Base-by-base conservation (phyloP, 2,797 vertebrate genomes). In the Miichthys miiuy region DNA sequence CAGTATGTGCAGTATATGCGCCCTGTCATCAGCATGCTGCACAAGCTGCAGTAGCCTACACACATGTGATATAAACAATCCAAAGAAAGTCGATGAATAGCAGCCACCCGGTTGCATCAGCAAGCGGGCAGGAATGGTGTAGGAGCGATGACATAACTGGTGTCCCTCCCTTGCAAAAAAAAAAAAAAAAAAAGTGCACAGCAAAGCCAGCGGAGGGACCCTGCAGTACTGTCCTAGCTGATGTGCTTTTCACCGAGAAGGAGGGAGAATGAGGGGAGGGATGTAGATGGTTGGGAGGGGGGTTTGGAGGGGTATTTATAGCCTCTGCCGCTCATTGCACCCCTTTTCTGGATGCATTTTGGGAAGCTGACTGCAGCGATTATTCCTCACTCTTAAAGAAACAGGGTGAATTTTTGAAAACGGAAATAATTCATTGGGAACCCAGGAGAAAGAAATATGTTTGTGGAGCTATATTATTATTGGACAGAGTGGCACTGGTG, bases 111-210 rank as follows among this genome's bases (percentile, higher is more conserved):
- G 42, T 83, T 88, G 77, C 88, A 87, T 87, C 83, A 88, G 80
- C 81, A 18, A 88, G 81, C 80, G 20, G 71, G 69, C 82, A 81
- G 50, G 80, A 72, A 81, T 76, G 84, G 85, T 88, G 77, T 81
- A 57, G 86, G 87, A 89, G 87, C 62, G 81, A 89, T 95, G 92
- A 94, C 92, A 94, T 94, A 94, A 94, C 92, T 81, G 79, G 83
- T 81, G 90, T 89, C 87, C 85, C 87, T 93, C 74, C 85, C 90
- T 92, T 89, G 69, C 58, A 88, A 86, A 8, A 42, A 44, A 17
- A 74, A 44, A 68, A 75, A 83, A 27, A 65, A 77, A 63, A 76
- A 75, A 88, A 91, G 86, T 84, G 84, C 81, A 81, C 66, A 71
- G 76, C 79, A 30, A 50, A 90, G 75, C 77, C 81, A 91, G 84